These are phyloP conservation scores for Struthio camelus DNA, from an alignment of 2,113 vertebrate genomes.

Conservation along the genomic window DNA sequence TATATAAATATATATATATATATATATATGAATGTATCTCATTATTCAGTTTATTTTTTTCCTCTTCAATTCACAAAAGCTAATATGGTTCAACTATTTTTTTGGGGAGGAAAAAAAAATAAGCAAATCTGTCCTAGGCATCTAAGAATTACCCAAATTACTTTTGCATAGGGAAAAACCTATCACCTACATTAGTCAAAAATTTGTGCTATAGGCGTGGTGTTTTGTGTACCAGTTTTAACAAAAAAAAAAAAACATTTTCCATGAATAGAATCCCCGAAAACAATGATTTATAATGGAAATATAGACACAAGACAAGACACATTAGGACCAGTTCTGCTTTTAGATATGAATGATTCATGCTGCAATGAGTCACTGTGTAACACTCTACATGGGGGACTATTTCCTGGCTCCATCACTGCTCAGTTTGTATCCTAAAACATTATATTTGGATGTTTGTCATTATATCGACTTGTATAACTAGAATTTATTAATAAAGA, in stretches of 20 bases:
- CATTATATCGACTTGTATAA: not conserved
- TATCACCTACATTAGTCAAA: not conserved
- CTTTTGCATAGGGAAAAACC: not conserved
- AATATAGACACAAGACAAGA: conserved; percentile 20
- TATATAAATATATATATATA: too few relatives aligned
- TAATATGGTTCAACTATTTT: not conserved
- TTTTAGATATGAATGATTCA: conserved; percentile 40
- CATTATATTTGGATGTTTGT: not conserved
- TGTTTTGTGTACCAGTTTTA: not conserved
- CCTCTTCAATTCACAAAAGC: not conserved
- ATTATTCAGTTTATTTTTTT: too few relatives aligned
- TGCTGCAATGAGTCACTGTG: not conserved
- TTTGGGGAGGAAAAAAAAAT: not conserved
- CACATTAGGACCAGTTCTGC: conserved; percentile 1
- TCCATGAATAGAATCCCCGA: not conserved
- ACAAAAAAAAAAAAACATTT: not conserved
- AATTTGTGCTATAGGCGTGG: not conserved
- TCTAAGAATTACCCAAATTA: not conserved
- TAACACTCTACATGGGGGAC: not conserved
- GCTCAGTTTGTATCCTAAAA: not conserved
- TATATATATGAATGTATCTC: too few relatives aligned
- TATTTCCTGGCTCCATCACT: conserved; percentile 2
- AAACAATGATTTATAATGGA: conserved; percentile 26
- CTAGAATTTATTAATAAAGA: not conserved
- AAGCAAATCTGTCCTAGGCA: not conserved